A percentile compares a stretch with the other conserved stretches of the same genome.
Evolutionary conservation across 2,888 invertebrate species (phyloP).

Genomic region (Dysmachus trigonus): DNA sequence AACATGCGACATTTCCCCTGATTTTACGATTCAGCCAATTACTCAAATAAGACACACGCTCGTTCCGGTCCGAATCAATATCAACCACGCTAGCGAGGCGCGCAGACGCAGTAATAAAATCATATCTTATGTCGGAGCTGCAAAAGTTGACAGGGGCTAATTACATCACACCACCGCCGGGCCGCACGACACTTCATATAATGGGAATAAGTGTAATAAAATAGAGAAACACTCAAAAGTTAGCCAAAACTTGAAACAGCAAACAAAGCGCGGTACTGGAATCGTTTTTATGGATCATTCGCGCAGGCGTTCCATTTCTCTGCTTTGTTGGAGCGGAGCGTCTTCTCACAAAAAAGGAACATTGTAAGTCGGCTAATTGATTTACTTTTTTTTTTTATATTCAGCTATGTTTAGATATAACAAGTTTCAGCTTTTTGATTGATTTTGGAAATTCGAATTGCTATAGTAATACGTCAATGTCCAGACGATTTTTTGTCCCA

Average conservation of each 20-base stretch:
- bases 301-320: background rate
- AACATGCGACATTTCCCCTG: background rate
- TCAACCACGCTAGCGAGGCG: background rate
- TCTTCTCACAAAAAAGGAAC: background rate
- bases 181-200: background rate
- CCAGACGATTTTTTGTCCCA: background rate
- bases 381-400: background rate
- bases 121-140: background rate
- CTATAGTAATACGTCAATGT: background rate
- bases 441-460: background rate
- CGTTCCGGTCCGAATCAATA: background rate
- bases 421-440: background rate
- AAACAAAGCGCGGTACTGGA: background rate
- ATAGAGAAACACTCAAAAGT: background rate
- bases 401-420: background rate
- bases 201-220: background rate
- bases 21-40: background rate
- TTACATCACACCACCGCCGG: background rate
- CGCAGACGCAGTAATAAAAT: background rate
- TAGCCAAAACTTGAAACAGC: background rate
- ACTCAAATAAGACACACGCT: background rate
- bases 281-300: background rate
- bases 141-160: background rate
- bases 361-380: background rate
- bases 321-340: background rate